A percentile compares a stretch with the other conserved stretches of the same genome.
phyloP scores from a whole-genome alignment of 1,140 invertebrate genomes.

The Orussus abietinus region DNA sequence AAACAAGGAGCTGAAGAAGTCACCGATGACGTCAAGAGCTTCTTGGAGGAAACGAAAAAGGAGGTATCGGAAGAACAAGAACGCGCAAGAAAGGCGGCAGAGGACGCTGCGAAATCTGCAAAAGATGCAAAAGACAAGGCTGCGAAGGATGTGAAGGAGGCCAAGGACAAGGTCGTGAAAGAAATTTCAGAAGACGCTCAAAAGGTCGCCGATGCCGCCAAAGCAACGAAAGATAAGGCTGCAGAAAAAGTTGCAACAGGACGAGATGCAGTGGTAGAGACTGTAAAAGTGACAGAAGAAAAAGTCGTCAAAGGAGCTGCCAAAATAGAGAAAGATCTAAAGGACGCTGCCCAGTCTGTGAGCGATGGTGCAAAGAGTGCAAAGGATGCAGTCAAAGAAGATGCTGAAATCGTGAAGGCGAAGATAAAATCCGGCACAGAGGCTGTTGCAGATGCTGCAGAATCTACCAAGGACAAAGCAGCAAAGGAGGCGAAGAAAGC shows the following conservation, averaged over 20 bases:
- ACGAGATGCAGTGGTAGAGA: not conserved
- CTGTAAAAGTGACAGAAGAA: constrained; percentile 2
- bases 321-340: constrained; percentile 7
- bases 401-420: constrained; percentile 3
- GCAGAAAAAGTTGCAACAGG: constrained; percentile 5
- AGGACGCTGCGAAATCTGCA: not conserved
- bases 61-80: constrained; percentile 1
- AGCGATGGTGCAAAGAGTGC: constrained; percentile 8
- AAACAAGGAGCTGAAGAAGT: constrained; percentile 13
- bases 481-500: constrained; percentile 13
- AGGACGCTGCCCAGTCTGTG: not conserved
- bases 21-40: not conserved
- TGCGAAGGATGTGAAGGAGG: constrained; percentile 13
- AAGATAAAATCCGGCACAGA: not conserved
- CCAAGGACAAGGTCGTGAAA: constrained; percentile 11
- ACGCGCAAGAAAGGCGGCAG: not conserved
- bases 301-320: not conserved
- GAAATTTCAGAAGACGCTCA: constrained; percentile 1
- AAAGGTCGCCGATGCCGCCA: not conserved
- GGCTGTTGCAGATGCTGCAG: not conserved
- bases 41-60: constrained; percentile 1
- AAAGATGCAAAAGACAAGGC: constrained; percentile 3
- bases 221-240: not conserved
- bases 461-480: constrained; percentile 10
- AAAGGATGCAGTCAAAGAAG: constrained; percentile 9